Percentiles rank a stretch among this genome's conserved stretches.
These are phyloP conservation scores for Oceanodroma leucorhoa DNA, from an alignment of 2,797 vertebrate species.

Conservation along the genomic window DNA sequence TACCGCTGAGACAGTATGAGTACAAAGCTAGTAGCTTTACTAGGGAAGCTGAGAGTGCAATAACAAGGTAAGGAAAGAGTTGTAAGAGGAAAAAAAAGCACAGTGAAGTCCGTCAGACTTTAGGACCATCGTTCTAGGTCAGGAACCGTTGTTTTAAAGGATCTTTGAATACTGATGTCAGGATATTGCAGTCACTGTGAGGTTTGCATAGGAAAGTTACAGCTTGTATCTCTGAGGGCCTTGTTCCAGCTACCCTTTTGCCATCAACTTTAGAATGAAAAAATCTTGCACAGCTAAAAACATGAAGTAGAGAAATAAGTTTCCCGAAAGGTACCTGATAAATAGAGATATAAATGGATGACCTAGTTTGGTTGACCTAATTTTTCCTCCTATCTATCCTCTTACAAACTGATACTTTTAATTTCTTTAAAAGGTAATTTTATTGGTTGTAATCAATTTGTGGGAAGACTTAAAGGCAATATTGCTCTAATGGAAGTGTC, in stretches of 20 bases:
- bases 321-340: constrained; percentile 25
- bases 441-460: constrained; percentile 8
- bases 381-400: constrained; percentile 11
- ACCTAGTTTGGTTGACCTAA: constrained; percentile 42
- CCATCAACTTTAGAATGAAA: background rate
- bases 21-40: background rate
- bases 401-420: background rate
- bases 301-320: background rate
- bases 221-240: background rate
- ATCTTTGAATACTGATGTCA: background rate
- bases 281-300: background rate
- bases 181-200: background rate
- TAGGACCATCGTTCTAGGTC: background rate
- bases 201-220: background rate
- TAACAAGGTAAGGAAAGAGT: background rate
- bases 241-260: background rate
- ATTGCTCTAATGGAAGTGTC: constrained; percentile 10
- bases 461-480: background rate
- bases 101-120: background rate
- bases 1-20: fast-evolving
- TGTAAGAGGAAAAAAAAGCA: background rate
- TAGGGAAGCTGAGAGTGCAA: background rate
- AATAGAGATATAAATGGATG: constrained; percentile 37
- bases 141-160: background rate
- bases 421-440: constrained; percentile 40